A percentile compares a stretch with the other conserved stretches of the same genome.
phyloP scores from a whole-genome alignment of 2,797 vertebrate species.

The Eupleurogrammus muticus region DNA sequence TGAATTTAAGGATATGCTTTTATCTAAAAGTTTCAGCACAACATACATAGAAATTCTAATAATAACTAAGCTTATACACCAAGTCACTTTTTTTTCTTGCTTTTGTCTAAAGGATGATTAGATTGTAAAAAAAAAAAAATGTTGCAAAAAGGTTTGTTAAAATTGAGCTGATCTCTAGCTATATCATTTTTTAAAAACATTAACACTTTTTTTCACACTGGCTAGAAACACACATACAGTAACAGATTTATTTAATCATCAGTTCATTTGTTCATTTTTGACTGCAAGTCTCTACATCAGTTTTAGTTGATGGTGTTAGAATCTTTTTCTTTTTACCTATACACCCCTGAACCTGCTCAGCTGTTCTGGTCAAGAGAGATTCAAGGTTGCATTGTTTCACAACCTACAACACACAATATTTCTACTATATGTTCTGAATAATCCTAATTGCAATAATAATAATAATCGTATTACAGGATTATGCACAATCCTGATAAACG shows the following conservation, averaged over 20 bases:
- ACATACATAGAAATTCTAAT: too few relatives aligned
- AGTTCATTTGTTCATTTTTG: neutral
- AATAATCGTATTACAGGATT: neutral
- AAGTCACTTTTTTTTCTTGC: too few relatives aligned
- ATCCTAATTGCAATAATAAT: too few relatives aligned
- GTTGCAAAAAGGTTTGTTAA: too few relatives aligned
- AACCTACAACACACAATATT: neutral
- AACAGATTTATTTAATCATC: conserved; percentile 8
- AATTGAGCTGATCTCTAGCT: too few relatives aligned
- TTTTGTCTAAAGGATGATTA: too few relatives aligned
- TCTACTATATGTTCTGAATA: neutral
- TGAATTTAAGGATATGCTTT: conserved; percentile 2
- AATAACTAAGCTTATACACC: too few relatives aligned
- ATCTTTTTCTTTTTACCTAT: neutral
- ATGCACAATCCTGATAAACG: neutral
- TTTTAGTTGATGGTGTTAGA: neutral
- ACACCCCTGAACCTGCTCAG: conserved; percentile 1
- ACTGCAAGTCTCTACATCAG: neutral
- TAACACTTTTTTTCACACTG: neutral
- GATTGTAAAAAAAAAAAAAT: too few relatives aligned
- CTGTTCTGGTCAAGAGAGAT: conserved; percentile 2
- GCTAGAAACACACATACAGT: neutral
- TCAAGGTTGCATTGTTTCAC: neutral
- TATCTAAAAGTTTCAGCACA: neutral
- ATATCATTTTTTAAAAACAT: neutral